A percentile compares a stretch with the other conserved stretches of the same genome.
phyloP scores from a whole-genome alignment of 1,140 invertebrate genomes.

The Drosophila bipectinata region DNA sequence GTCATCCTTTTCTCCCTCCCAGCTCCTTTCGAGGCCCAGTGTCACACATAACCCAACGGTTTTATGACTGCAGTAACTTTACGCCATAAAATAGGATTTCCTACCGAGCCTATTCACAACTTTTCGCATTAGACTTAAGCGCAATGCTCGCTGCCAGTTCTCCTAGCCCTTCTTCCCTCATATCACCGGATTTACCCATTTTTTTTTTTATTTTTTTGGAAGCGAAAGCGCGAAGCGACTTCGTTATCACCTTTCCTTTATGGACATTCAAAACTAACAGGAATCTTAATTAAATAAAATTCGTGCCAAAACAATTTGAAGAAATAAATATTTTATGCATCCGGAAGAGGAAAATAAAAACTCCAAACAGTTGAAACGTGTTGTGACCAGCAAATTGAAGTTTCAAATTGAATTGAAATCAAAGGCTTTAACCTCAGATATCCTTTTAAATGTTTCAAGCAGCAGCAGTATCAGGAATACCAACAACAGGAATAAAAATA shows the following conservation, averaged over 20 bases:
- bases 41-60: constrained; percentile 57
- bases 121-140: constrained; percentile 83
- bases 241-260: constrained; percentile 10
- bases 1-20: neutral
- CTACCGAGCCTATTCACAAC: constrained; percentile 82
- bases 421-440: constrained; percentile 56
- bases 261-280: neutral
- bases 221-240: constrained; percentile 40
- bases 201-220: constrained; percentile 22
- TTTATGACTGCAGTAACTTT: constrained; percentile 83
- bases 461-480: neutral
- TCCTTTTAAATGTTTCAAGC: constrained; percentile 33
- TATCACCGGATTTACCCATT: constrained; percentile 18
- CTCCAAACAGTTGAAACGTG: constrained; percentile 58
- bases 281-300: constrained; percentile 77
- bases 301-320: constrained; percentile 70
- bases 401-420: no score
- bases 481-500: neutral
- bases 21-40: neutral
- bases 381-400: constrained; percentile 61
- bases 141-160: constrained; percentile 70
- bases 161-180: neutral
- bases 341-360: constrained; percentile 54
- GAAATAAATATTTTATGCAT: constrained; percentile 60
- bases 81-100: constrained; percentile 81